Conservation (phyloP, 2,888 invertebrate genomes). For the Drosophila dives region DNA sequence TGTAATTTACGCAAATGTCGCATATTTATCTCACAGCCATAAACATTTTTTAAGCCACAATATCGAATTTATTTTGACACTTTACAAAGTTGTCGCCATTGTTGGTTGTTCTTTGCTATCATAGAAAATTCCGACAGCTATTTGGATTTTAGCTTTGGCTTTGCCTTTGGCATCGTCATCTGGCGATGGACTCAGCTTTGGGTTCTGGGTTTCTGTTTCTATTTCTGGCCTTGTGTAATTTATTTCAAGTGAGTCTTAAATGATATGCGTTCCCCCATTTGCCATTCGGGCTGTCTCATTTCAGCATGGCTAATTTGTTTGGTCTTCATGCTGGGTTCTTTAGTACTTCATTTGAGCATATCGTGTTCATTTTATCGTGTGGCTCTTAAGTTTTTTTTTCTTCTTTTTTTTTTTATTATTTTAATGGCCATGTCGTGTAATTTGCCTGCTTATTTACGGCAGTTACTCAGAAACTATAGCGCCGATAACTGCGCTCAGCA, state of each 20-base stretch:
- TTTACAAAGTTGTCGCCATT: conserved; percentile 79
- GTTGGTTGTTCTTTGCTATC: conserved; percentile 64
- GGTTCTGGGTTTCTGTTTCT: conserved; percentile 49
- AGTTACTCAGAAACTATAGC: conserved; percentile 70
- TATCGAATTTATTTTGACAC: conserved; percentile 81
- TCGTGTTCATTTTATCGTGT: conserved; percentile 59
- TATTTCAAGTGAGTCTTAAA: conserved; percentile 74
- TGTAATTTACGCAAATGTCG: conserved; percentile 81
- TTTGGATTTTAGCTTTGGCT: conserved; percentile 29
- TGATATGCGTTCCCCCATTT: conserved; percentile 68
- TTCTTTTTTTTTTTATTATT: conserved; percentile 37
- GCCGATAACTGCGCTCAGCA: conserved; percentile 39
- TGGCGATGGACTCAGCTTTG: not conserved
- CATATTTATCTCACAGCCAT: conserved; percentile 78
- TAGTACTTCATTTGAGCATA: conserved; percentile 34
- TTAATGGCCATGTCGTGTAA: conserved; percentile 53
- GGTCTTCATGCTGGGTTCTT: conserved; percentile 33
- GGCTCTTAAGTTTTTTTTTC: conserved; percentile 54
- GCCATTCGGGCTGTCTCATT: conserved; percentile 60
- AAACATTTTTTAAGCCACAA: conserved; percentile 81
- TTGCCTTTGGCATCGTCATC: not conserved
- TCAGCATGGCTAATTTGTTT: conserved; percentile 66
- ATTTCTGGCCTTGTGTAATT: conserved; percentile 67
- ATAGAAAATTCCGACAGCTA: conserved; percentile 54
- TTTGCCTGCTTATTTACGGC: conserved; percentile 70